A percentile compares a stretch with the other conserved stretches of the same genome.
phyloP scores from a whole-genome alignment of 2,888 invertebrate genomes.

The Didymodactylos carnosus region DNA sequence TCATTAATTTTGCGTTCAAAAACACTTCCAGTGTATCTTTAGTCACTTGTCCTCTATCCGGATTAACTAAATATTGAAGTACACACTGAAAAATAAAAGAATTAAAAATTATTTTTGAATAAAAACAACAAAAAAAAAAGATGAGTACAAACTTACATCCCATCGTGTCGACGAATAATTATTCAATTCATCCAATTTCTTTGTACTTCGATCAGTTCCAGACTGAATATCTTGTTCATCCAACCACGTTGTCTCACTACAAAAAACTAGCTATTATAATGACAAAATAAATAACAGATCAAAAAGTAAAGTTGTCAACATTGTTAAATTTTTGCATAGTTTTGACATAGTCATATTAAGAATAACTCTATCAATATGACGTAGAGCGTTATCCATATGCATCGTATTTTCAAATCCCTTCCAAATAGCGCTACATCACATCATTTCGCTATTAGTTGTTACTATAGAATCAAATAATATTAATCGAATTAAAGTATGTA shows the following conservation, averaged over 20 bases:
- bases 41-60: constrained; percentile 2
- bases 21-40: constrained; percentile 5
- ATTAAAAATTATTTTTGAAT: not conserved
- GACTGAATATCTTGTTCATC: not conserved
- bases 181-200: constrained; percentile 11
- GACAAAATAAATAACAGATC: too few species aligned
- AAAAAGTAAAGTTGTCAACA: too few species aligned
- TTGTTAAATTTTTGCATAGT: too few species aligned
- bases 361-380: too few species aligned
- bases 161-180: constrained; percentile 7
- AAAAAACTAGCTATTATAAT: too few species aligned
- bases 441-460: too few species aligned
- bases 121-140: not conserved
- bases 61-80: constrained; percentile 9
- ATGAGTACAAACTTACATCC: not conserved
- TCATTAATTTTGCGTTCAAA: not conserved
- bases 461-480: too few species aligned
- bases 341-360: too few species aligned
- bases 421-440: too few species aligned
- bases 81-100: not conserved
- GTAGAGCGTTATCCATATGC: too few species aligned
- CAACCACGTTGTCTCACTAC: not conserved
- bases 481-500: too few species aligned
- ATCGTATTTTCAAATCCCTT: too few species aligned
- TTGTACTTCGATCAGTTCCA: not conserved